A percentile compares a stretch with the other conserved stretches of the same genome.
Evolutionary conservation across 2,888 invertebrate genomes (phyloP).

Genomic region (Cryptocheilus praepositus): DNA sequence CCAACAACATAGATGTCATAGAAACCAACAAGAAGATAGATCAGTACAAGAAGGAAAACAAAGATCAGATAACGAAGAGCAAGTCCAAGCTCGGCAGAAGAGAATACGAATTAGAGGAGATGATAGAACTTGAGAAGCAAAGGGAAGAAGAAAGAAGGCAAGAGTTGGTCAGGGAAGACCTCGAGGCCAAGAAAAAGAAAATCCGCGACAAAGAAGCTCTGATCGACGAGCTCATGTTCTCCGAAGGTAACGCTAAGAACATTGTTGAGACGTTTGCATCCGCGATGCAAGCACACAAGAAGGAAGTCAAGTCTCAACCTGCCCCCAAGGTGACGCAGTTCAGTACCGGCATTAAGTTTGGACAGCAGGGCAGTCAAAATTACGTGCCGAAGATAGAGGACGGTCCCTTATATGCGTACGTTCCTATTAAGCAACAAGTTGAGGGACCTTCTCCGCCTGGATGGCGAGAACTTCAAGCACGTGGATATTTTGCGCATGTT

Average conservation of each 20-base stretch:
- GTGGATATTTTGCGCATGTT: slow-evolving; percentile 86
- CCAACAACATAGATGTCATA: slow-evolving; percentile 91
- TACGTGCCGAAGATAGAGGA: slow-evolving; percentile 86
- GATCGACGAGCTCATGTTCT: slow-evolving; percentile 96
- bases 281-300: slow-evolving; percentile 81
- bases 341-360: slow-evolving; percentile 91
- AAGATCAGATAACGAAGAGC: slow-evolving; percentile 87
- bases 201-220: slow-evolving; percentile 92
- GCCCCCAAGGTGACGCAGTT: slow-evolving; percentile 83
- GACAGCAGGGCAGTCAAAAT: slow-evolving; percentile 79
- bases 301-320: slow-evolving; percentile 77
- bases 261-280: slow-evolving; percentile 89
- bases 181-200: slow-evolving; percentile 87
- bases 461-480: slow-evolving; percentile 79
- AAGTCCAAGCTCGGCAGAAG: slow-evolving; percentile 86
- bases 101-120: slow-evolving; percentile 90
- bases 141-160: slow-evolving; percentile 84
- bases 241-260: slow-evolving; percentile 91
- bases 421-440: slow-evolving; percentile 72
- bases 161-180: slow-evolving; percentile 79
- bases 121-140: slow-evolving; percentile 88
- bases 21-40: slow-evolving; percentile 93
- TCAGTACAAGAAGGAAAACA: slow-evolving; percentile 93
- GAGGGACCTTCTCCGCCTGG: slow-evolving; percentile 86
- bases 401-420: slow-evolving; percentile 85